Evolutionary conservation across 1,140 invertebrate species (phyloP), one percentile per base, ranked within the genome.

Genomic region (Sycobia sp.): DNA sequence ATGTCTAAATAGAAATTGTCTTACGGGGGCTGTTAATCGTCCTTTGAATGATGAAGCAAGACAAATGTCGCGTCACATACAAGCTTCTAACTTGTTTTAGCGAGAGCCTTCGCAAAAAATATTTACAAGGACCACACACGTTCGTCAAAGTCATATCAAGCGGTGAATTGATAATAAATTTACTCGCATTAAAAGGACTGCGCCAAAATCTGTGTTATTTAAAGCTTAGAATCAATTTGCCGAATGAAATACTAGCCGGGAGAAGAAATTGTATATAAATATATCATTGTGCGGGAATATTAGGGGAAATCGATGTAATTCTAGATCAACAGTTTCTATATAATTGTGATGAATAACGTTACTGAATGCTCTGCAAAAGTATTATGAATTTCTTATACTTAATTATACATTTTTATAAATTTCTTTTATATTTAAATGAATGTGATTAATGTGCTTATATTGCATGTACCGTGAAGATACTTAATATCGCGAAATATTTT

Each of bases 141-240:
- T 54, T 49, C 32, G 41, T 47, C 51, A 47, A 39, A 55, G 60
- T 54, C 60, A 62, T 62, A 62, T 62, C 60, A 62, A 10, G 34
- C 34, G 44, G n/a, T 46, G 32, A 62, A 47, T 54, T 16, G 46
- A 39, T 56, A 62, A 29, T 39, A 38, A 25, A 62, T 16, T 16
- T 55, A 49, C 41, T 55, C 43, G 18, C 51, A 62, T 49, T 49
- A 62, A 1, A 23, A 49, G 44, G 50, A 49, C 60, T 55, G 51
- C 60, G 44, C 51, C n/a, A 55, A 55, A 55, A 55, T 55, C 60
- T 55, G 60, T 62, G 51, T 38, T 62, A 62, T 27, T 27, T 29
- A 49, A 62, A 32, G 34, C 4, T 54, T 55, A 55, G 51, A 22
- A 62, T 23, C 20, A 56, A 55, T 62, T 62, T 62, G 27, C 41